Base-by-base conservation (phyloP, 1,140 invertebrate genomes). In the Trichonephila clavata region DNA sequence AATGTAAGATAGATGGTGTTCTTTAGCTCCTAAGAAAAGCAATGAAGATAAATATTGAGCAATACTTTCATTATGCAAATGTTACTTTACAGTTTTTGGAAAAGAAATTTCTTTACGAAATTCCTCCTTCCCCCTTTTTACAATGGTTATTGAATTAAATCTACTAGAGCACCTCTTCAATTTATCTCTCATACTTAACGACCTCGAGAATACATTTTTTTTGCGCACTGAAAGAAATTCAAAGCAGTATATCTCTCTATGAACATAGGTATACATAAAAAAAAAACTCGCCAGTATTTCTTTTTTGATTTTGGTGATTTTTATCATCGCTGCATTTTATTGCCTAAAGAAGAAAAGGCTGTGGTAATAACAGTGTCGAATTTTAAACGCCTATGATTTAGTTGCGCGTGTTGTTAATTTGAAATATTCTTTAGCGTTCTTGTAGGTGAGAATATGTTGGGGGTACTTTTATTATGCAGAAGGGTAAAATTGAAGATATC, bases 11-110 rank as follows among this genome's bases (percentile, higher is more conserved):
- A 77, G 61, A 92, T 92, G 77, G 80, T 14, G 27, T n/a, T 13
- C 61, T 32, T 84, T 27, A 92, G 24, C 77, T 16, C 27, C 60
- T 16, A 63, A 83, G 90, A 92, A 92, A 84, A 63, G 77, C 90
- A 92, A 92, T 65, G 90, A 84, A 84, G 90, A 92, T 92, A 92
- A 84, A 92, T 92, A 83, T 92, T 92, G 77, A 92, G 90, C 90
- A 92, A 92, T 92, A 77, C 80, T 84, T 89, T 84, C 90, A 92
- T 92, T 92, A 92, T 92, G 90, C 80, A 92, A 92, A 92, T 92
- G 90, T 18, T 90, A 7, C 68, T 27, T 88, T 32, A 50, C 87
- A 65, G 61, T 71, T 90, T 90, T 65, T 63, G 71, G 24, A 71
- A 71, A 24, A 71, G 27, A 32, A 71, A 71, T 27, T 71, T 71